Percentiles rank a stretch among this genome's conserved stretches.
phyloP scores from a whole-genome alignment of 2,888 invertebrate species.

The Stictocephala bisonia region DNA sequence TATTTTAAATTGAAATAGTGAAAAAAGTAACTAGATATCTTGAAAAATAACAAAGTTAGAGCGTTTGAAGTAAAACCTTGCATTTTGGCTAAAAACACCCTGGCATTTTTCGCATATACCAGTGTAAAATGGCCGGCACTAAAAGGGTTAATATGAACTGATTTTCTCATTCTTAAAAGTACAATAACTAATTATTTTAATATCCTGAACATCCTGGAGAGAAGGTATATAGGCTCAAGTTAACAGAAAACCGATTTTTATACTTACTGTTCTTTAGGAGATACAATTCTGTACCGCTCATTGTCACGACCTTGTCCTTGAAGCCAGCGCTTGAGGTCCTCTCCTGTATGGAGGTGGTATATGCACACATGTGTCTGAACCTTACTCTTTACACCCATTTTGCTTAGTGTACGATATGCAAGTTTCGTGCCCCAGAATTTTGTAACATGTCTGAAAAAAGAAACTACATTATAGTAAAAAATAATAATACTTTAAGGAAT shows the following conservation, averaged over 20 bases:
- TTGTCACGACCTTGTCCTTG: slow-evolving; percentile 1
- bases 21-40: too few species aligned
- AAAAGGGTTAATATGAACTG: too few species aligned
- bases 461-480: background rate
- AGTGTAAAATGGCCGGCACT: too few species aligned
- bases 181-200: too few species aligned
- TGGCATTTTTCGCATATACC: too few species aligned
- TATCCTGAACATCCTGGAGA: too few species aligned
- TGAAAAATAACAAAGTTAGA: too few species aligned
- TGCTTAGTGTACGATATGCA: slow-evolving; percentile 3
- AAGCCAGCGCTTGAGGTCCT: slow-evolving; percentile 16
- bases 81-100: too few species aligned
- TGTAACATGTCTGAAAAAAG: background rate
- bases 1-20: too few species aligned
- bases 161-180: background rate
- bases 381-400: slow-evolving; percentile 17
- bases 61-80: too few species aligned
- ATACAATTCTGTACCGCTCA: slow-evolving; percentile 10
- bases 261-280: slow-evolving; percentile 25
- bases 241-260: too few species aligned
- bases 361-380: slow-evolving; percentile 4
- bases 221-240: too few species aligned
- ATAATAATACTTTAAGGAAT: background rate
- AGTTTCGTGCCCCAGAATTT: slow-evolving; percentile 19
- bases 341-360: slow-evolving; percentile 8